Evolutionary conservation across 2,888 invertebrate genomes (phyloP), one percentile per base, ranked within the genome.

Genomic region (Drosophila emarginata): DNA sequence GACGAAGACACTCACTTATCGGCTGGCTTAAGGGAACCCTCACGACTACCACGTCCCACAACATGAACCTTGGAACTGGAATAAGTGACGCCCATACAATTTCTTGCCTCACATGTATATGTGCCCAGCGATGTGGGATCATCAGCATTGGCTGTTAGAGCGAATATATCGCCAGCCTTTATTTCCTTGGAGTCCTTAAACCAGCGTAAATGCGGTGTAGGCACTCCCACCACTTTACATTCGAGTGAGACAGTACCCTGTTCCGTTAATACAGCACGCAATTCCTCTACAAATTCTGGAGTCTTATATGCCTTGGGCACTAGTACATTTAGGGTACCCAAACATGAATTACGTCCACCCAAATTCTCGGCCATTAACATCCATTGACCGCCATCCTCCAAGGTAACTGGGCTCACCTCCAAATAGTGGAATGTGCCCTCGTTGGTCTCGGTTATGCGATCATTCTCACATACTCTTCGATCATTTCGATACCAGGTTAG

Each of bases 151-250:
- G 96, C 97, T 0, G 96, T 96, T 53, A 97, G 92, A 0, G 97
- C 97, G 89, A 97, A 97, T 32, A 97, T 96, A 90, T 97, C 97
- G 0, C 97, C 97, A 0, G 97, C 97, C 90, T 96, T 96, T 76
- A 97, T 97, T 91, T 97, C 97, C 74, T 95, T 94, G 69, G 96
- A 95, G 91, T 97, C 97, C 93, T 97, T 96, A 91, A 94, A 96
- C 95, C 95, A 95, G 69, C 94, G 93, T 65, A 96, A 90, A 18
- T 94, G 93, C 0, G 96, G 96, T 0, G 97, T 96, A 1, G 97
- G 97, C n/a, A 97, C 96, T 14, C 97, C 97, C 60, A 97, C 95
- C 18, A 97, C 97, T 91, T 97, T 97, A 91, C 98, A 98, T 91
- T 97, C 97, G 74, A 98, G 93, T 0, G 97, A 96, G 11, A 98